phyloP scores from a whole-genome alignment of 2,113 vertebrate genomes.

The Labeo catla region DNA sequence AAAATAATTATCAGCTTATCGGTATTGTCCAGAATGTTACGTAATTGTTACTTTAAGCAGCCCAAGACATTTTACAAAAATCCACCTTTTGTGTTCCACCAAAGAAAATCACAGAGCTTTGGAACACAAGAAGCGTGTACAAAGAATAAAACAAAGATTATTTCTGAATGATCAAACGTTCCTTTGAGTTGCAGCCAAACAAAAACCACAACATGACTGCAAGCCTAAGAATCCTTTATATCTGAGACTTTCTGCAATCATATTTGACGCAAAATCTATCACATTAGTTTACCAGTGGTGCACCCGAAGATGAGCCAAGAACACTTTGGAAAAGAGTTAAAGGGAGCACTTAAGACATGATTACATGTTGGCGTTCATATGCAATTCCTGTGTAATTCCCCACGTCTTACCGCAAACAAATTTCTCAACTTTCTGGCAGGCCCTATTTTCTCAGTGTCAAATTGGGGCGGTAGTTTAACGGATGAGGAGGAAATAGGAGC shows the following conservation, averaged over 20 bases:
- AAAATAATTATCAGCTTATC: neutral
- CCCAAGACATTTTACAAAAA: neutral
- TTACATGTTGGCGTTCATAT: conserved; percentile 60
- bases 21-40: neutral
- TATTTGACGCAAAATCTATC: conserved; percentile 38
- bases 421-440: conserved; percentile 45
- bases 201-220: neutral
- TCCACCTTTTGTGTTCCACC: neutral
- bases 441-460: conserved; percentile 64
- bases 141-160: neutral
- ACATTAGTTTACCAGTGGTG: conserved; percentile 42
- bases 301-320: conserved; percentile 49
- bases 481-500: conserved; percentile 52
- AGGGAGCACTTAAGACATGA: conserved; percentile 54
- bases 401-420: conserved; percentile 67
- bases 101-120: neutral
- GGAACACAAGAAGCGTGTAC: neutral
- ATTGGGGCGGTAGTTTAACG: conserved; percentile 59
- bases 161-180: neutral
- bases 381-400: conserved; percentile 62
- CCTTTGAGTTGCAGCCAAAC: conserved; percentile 14
- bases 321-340: conserved; percentile 54
- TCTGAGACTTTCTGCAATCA: conserved; percentile 1
- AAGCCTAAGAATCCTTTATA: conserved; percentile 1
- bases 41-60: neutral